Base-by-base conservation (phyloP, 2,888 invertebrate genomes). In the Pristionchus entomophagus region DNA sequence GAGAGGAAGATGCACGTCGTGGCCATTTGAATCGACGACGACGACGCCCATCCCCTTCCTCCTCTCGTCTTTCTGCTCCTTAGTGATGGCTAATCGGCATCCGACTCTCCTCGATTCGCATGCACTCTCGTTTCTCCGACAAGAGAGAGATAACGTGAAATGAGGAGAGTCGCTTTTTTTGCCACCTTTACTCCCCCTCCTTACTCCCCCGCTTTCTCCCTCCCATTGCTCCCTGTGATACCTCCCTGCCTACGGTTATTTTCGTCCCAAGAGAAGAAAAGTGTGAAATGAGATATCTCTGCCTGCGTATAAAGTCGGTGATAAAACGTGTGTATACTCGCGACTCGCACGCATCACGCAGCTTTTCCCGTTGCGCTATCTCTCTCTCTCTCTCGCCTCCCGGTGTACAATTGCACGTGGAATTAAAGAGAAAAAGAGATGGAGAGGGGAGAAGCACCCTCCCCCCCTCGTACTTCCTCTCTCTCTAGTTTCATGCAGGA, bases 401-500 rank as follows among this genome's bases (percentile, higher is more conserved):
- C 49, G 35, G 14, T 41, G 26, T 51, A 51, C 51, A 41, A 78
- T 78, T 53, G 29, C 78, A 51, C 78, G 78, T 51, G 78, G 78
- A 78, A 53, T 49, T 51, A 49, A 49, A 77, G 77, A 35, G 41
- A 32, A 38, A 69, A 38, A 22, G 62, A 14, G 35, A 65, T 12
- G 14, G 29, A 29, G 26, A 35, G 65, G 65, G 65, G 65, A 65
- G 65, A 35, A 35, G 35, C 22, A 5, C 22, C 19, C 38, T 19
- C 10, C 14, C 26, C 59, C 26, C 59, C 59, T 22, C 59, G 19
- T 10, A 12, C 35, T 38, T 22, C 35, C 73, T n/a, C 73, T 73
- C 35, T 73, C 73, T 73, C 73, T 73, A 73, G 73, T 73, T 73
- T 73, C 41, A 69, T 69, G 19, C 22, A 69, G 19, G 17, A n/a